phyloP scores from a whole-genome alignment of 2,113 vertebrate species.

The Xiphias gladius region DNA sequence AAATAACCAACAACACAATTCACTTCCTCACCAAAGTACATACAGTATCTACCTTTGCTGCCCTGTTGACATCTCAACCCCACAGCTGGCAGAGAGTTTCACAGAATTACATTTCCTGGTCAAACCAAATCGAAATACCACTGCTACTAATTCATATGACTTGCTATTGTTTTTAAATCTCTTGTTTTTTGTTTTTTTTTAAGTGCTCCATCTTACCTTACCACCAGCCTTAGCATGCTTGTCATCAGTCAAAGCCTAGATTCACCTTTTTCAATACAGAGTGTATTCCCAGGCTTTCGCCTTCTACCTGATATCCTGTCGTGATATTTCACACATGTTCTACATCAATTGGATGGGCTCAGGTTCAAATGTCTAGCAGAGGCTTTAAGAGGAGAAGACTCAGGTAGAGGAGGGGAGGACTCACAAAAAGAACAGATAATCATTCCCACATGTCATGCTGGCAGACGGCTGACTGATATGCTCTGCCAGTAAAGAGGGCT shows the following conservation, averaged over 20 bases:
- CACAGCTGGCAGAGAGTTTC: not conserved
- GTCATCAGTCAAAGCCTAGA: not conserved
- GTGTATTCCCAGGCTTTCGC: not conserved
- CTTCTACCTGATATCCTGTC: not conserved
- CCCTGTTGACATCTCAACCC: not conserved
- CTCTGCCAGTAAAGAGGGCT: slow-evolving; percentile 19
- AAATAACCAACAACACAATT: not conserved
- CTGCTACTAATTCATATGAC: not conserved
- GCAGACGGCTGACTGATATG: slow-evolving; percentile 4
- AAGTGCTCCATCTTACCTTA: not conserved
- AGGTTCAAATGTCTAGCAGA: not conserved
- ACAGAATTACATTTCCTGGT: not conserved
- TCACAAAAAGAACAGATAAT: slow-evolving; percentile 31
- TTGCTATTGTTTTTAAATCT: not conserved
- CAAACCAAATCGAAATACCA: not conserved
- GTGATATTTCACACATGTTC: slow-evolving; percentile 50
- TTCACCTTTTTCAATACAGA: not conserved
- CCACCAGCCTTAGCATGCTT: not conserved
- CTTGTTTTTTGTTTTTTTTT: too few species aligned
- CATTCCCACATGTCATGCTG: slow-evolving; percentile 25
- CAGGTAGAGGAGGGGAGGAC: not conserved
- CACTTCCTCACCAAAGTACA: not conserved
- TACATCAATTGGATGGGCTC: slow-evolving; percentile 8
- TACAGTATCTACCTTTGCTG: too few species aligned
- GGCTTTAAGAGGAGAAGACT: slow-evolving; percentile 1